phyloP scores from a whole-genome alignment of 2,888 invertebrate species.

The Trachelus iudaicus region DNA sequence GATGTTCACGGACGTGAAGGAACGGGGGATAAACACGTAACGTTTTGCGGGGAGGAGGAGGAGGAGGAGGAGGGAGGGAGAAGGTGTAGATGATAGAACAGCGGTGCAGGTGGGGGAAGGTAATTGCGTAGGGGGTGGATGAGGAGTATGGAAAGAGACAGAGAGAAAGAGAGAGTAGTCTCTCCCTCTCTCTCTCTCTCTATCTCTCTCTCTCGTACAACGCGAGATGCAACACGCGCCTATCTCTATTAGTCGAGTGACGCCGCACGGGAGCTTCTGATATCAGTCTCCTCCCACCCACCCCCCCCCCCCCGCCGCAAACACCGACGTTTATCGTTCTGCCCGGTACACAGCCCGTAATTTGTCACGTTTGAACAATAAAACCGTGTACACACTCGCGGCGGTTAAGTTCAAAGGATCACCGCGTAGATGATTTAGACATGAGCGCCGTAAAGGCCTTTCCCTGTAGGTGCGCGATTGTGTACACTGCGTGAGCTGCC shows the following conservation, averaged over 20 bases:
- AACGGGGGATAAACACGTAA: conserved; percentile 20
- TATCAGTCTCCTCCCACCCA: conserved; percentile 34
- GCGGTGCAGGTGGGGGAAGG: conserved; percentile 32
- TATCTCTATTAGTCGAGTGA: conserved; percentile 63
- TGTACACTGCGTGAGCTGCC: too few species aligned
- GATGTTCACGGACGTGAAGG: conserved; percentile 30
- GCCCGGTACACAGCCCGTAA: conserved; percentile 12
- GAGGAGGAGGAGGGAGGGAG: conserved; percentile 64
- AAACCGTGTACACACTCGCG: conserved; percentile 32
- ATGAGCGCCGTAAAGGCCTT: too few species aligned
- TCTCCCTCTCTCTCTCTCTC: too few species aligned
- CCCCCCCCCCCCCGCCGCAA: too few species aligned
- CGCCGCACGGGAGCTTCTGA: conserved; percentile 49
- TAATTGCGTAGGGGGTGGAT: conserved; percentile 18
- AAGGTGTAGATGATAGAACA: conserved; percentile 47
- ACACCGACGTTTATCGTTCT: conserved; percentile 49
- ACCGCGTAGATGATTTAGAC: background rate
- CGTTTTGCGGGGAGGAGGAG: conserved; percentile 19
- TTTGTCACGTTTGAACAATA: conserved; percentile 48
- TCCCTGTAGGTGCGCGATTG: too few species aligned
- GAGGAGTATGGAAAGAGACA: conserved; percentile 9
- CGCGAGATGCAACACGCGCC: conserved; percentile 56
- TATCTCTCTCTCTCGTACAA: too few species aligned
- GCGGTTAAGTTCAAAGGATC: conserved; percentile 45
- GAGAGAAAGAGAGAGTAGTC: too few species aligned